Evolutionary conservation across 2,888 invertebrate genomes (phyloP), one percentile per base, ranked within the genome.

Genomic region (Agrotis clavis): DNA sequence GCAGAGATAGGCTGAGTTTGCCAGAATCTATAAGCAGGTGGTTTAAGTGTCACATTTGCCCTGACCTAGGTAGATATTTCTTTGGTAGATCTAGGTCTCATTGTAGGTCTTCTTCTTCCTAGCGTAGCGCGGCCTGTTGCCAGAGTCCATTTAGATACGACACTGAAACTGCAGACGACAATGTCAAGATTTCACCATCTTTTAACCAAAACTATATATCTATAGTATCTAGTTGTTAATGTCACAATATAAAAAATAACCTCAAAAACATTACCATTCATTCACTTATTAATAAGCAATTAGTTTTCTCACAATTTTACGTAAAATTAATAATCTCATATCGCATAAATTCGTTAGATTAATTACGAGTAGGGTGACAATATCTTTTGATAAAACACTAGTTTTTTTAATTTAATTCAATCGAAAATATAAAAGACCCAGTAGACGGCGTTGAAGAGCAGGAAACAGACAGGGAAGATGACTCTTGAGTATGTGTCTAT

Each of bases 401-500:
- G 16, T 66, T 35, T 53, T 21, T 53, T 71, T 79, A 11, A 9
- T 41, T 56, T 50, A 65, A 68, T 87, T 95, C 91, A 97, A 95
- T 97, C 97, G 85, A 98, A 96, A 88, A 98, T 97, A 92, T 99
- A 99, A 95, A 99, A 99, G 87, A 98, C 97, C 99, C 99, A 99
- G 94, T 99, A 99, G 86, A 98, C 98, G 54, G 98, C 98, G 93
- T 99, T 99, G 96, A 99, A 99, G 84, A 99, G 96, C 90, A 99
- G 97, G 94, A 99, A 99, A 87, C 99, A 98, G 80, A 99, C 98
- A 0, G 99, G 99, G 93, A 99, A 99, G 81, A 99, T 97, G 89
- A 99, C 98, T 86, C 99, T 97, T 50, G 99, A 99, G 94, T 99
- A 99, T 89, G 99, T 99, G 96, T 99, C 99, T 90, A 99, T 99